Base-by-base conservation (phyloP, 2,888 invertebrate genomes). In the Caenorhabditis sp. region DNA sequence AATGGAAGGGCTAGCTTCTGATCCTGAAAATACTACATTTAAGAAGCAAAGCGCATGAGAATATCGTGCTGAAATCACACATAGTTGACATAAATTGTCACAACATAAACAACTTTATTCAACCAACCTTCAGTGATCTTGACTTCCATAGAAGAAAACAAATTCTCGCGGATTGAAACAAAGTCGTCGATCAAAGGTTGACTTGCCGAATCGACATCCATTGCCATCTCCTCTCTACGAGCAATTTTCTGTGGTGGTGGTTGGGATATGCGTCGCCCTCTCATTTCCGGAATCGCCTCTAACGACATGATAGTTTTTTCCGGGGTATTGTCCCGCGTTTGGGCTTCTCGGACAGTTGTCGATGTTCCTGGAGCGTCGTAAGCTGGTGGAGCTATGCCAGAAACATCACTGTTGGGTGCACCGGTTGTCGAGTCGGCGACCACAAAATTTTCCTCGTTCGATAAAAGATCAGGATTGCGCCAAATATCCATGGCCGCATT, bases 401-500 rank as follows among this genome's bases (percentile, higher is more conserved):
- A 18, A 4, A 79, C 18, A 35, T 79, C 79, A 44, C 53, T 55
- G 28, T 71, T 79, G 26, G 71, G 67, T n/a, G 67, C 40, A 4
- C 1, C n/a, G 4, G 37, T 13, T 0, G 71, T 61, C 5, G 79
- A 79, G 0, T 61, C 47, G 5, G 61, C 53, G 3, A 67, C n/a
- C 3, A 74, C 74, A 22, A 60, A 20, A 11, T 67, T 74, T 1
- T 60, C 37, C 2, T 70, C 61, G 20, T 11, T n/a, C 1, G 5
- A 11, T 5, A 13, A 6, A 40, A 40, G 11, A 2, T 5, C 6
- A 2, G 60, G 58, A 56, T 61, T 20, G 0, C 32, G 22, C 6
- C 44, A 50, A 0, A 32, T 47, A 4, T 55, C 3, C 6, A 74
- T 37, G 0, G 80, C 80, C 1, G 40, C 50, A 15, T 72, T 44